These are phyloP conservation scores for Drosophila subpulchrella DNA, from an alignment of 1,140 invertebrate species.

Conservation along the genomic window DNA sequence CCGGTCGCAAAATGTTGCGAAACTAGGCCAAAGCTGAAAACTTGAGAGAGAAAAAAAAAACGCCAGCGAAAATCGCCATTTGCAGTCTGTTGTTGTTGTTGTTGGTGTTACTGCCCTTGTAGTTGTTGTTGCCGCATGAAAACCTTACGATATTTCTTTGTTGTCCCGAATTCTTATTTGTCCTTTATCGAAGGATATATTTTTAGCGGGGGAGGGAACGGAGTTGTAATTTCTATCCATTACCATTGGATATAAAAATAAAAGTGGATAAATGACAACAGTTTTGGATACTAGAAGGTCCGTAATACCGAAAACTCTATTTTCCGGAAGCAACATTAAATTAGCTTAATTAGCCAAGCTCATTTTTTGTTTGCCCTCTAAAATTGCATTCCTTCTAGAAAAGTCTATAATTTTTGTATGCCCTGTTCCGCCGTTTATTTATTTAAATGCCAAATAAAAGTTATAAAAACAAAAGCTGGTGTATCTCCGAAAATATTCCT, in stretches of 20 bases:
- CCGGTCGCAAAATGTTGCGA: constrained; percentile 35
- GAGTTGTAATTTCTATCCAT: not conserved
- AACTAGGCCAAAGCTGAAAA: constrained; percentile 60
- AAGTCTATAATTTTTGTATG: not conserved
- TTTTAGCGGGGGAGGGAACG: not conserved
- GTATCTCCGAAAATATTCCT: not conserved
- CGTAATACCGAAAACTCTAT: not conserved
- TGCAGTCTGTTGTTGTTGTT: constrained; percentile 42
- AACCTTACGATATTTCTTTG: constrained; percentile 29
- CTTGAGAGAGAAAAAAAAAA: constrained; percentile 22
- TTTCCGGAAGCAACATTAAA: not conserved
- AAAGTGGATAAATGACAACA: not conserved
- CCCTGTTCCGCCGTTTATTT: not conserved
- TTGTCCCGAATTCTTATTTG: constrained; percentile 20
- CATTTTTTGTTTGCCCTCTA: not conserved
- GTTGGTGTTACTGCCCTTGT: constrained; percentile 34
- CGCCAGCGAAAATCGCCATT: constrained; percentile 62
- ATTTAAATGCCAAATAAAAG: not conserved
- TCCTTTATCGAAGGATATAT: constrained; percentile 5
- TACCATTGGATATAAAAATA: not conserved
- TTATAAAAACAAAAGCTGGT: not conserved
- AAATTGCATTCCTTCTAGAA: constrained; percentile 18
- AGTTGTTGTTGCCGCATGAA: constrained; percentile 45
- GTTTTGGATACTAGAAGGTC: not conserved
- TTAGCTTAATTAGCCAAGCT: no score